Conservation (phyloP, 2,113 vertebrate genomes). For the Trachemys scripta region DNA sequence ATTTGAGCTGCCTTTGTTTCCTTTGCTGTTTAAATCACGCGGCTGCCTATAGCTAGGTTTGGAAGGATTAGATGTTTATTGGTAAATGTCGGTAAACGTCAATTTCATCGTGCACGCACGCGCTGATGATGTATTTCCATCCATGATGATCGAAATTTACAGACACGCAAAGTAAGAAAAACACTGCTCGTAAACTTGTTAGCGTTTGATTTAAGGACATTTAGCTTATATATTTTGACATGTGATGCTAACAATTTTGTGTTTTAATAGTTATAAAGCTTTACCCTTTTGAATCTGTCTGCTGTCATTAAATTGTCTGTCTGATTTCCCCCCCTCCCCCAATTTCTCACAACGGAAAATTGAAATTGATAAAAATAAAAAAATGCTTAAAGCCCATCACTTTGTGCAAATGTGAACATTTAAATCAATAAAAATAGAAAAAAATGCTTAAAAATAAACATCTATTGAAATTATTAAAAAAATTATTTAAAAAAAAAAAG, state of each 20-base stretch:
- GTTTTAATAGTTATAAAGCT: background rate
- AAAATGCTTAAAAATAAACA: background rate
- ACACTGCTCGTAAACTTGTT: background rate
- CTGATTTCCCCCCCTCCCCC: background rate
- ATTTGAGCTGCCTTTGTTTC: constrained; percentile 17
- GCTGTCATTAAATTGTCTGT: background rate
- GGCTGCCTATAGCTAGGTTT: background rate
- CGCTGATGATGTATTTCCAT: background rate
- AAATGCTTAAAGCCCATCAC: background rate
- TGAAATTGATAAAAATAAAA: background rate
- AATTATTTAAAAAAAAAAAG: no score
- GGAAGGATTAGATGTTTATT: background rate
- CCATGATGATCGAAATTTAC: background rate
- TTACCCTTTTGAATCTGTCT: background rate
- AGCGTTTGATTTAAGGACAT: background rate
- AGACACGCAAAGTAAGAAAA: background rate
- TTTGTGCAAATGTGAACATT: background rate
- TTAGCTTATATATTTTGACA: background rate
- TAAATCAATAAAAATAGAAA: background rate
- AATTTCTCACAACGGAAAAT: background rate
- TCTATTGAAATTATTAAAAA: background rate
- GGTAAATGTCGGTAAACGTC: background rate
- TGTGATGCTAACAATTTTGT: background rate
- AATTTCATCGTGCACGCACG: background rate
- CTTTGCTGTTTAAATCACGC: fast-evolving